A percentile compares a stretch with the other conserved stretches of the same genome.
Conservation (phyloP, 1,140 invertebrate species). For the Aradophagus sp. region DNA sequence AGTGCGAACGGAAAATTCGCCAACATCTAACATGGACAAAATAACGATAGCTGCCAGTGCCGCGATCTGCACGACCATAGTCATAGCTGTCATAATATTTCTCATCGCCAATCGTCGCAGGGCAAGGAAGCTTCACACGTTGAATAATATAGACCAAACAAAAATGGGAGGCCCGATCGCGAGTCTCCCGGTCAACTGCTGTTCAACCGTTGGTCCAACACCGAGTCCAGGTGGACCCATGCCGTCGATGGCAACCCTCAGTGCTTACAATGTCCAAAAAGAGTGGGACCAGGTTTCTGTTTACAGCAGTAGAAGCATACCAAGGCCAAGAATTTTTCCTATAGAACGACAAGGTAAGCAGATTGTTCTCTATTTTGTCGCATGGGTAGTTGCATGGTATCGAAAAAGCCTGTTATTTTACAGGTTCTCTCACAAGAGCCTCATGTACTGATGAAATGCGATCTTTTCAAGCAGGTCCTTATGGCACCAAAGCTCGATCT, state of each 20-base stretch:
- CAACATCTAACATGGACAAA: slow-evolving; percentile 92
- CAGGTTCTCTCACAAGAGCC: slow-evolving; percentile 77
- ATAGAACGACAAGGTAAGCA: slow-evolving; percentile 78
- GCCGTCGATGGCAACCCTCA: slow-evolving; percentile 86
- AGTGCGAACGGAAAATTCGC: slow-evolving; percentile 86
- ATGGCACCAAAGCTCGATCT: slow-evolving; percentile 76
- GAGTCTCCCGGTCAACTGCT: slow-evolving; percentile 84
- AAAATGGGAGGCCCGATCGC: slow-evolving; percentile 82
- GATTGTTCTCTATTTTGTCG: no score
- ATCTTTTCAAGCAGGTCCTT: slow-evolving; percentile 76
- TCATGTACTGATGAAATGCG: slow-evolving; percentile 80
- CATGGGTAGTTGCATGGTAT: no score
- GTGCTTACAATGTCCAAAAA: slow-evolving; percentile 87
- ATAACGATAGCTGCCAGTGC: slow-evolving; percentile 94
- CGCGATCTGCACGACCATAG: slow-evolving; percentile 93
- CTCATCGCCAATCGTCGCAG: slow-evolving; percentile 86
- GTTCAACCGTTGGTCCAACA: slow-evolving; percentile 80
- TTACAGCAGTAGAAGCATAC: slow-evolving; percentile 91
- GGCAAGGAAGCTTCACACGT: slow-evolving; percentile 83
- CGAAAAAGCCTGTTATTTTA: slow-evolving; percentile 68
- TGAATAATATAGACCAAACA: slow-evolving; percentile 79
- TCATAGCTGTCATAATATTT: slow-evolving; percentile 90
- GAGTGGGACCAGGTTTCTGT: slow-evolving; percentile 96
- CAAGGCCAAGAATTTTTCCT: slow-evolving; percentile 87
- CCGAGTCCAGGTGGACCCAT: slow-evolving; percentile 85